Evolutionary conservation across 2,888 invertebrate genomes (phyloP).

Genomic region (Cosmopolites sordidus): DNA sequence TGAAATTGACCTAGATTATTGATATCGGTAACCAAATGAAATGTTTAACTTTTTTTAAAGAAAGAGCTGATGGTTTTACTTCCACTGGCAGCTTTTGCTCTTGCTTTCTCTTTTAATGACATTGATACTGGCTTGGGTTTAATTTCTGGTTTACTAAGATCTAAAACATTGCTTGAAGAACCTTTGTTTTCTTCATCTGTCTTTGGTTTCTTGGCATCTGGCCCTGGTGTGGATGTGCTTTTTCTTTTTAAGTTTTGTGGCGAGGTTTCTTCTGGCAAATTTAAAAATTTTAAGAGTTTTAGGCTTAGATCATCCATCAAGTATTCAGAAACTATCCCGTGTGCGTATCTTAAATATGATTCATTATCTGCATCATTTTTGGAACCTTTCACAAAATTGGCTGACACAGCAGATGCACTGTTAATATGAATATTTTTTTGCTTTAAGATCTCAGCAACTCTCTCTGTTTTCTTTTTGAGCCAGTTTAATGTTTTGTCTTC

Average conservation of each 20-base stretch:
- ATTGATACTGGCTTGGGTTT: slow-evolving; percentile 52
- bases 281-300: slow-evolving; percentile 60
- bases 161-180: slow-evolving; percentile 46
- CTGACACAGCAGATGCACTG: slow-evolving; percentile 67
- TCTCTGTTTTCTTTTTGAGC: slow-evolving; percentile 68
- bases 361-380: slow-evolving; percentile 55
- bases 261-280: slow-evolving; percentile 57
- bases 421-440: slow-evolving; percentile 70
- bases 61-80: slow-evolving; percentile 77
- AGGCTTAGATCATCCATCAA: slow-evolving; percentile 64
- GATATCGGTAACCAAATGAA: neutral
- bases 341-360: slow-evolving; percentile 66
- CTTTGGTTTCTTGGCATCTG: slow-evolving; percentile 50
- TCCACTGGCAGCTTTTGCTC: slow-evolving; percentile 73
- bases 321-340: slow-evolving; percentile 77
- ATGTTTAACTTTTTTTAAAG: slow-evolving; percentile 59
- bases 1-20: slow-evolving; percentile 29
- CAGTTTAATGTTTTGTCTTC: slow-evolving; percentile 71
- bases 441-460: slow-evolving; percentile 60
- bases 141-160: slow-evolving; percentile 46
- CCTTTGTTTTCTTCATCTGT: slow-evolving; percentile 44
- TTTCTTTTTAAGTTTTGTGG: slow-evolving; percentile 56
- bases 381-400: slow-evolving; percentile 62
- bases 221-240: slow-evolving; percentile 33
- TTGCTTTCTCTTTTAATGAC: slow-evolving; percentile 69